phyloP scores from a whole-genome alignment of 2,113 vertebrate genomes.

The Oryzias curvinotus region DNA sequence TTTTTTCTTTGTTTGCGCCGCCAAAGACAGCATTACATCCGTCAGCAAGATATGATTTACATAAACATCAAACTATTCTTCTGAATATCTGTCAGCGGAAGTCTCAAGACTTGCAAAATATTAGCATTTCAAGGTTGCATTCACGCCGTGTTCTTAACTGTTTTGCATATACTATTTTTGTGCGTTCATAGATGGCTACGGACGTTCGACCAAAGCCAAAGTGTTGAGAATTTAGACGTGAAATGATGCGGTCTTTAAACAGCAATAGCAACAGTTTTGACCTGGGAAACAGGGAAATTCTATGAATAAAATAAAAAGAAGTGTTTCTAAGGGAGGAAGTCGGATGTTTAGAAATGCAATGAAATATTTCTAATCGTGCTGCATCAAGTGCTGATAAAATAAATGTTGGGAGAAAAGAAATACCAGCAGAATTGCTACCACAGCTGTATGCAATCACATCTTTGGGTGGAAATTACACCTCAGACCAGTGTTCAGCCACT shows the following conservation, averaged over 20 bases:
- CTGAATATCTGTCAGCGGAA: conserved; percentile 69
- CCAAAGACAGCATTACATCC: conserved; percentile 75
- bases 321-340: neutral
- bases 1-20: conserved; percentile 67
- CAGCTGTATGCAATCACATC: conserved; percentile 67
- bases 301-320: conserved; percentile 1
- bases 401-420: conserved; percentile 42
- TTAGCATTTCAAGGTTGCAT: conserved; percentile 77
- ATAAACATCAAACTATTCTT: conserved; percentile 74
- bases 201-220: conserved; percentile 22
- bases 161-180: conserved; percentile 70
- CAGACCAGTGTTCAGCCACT: conserved; percentile 57
- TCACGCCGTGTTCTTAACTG: conserved; percentile 61
- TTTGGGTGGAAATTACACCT: conserved; percentile 72
- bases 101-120: conserved; percentile 67
- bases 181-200: conserved; percentile 35
- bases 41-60: conserved; percentile 73
- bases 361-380: conserved; percentile 20
- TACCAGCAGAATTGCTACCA: conserved; percentile 58
- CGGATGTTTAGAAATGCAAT: conserved; percentile 4
- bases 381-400: conserved; percentile 27
- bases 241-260: conserved; percentile 2
- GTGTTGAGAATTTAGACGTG: conserved; percentile 5
- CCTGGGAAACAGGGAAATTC: neutral
- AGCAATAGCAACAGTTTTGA: neutral